phyloP scores from a whole-genome alignment of 2,888 invertebrate genomes.

The Lithodes maja region DNA sequence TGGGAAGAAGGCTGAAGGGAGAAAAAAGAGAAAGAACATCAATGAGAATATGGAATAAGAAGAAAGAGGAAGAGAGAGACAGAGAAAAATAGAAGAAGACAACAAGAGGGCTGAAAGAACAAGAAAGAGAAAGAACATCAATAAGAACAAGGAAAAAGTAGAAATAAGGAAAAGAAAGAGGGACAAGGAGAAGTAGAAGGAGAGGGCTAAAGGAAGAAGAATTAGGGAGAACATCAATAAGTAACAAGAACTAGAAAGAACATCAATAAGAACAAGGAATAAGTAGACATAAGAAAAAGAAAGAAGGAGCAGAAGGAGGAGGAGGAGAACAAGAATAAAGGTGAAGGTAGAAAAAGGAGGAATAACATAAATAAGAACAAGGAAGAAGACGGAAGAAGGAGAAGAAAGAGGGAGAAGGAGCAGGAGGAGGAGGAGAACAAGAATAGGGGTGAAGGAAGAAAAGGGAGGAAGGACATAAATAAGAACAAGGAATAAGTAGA shows the following conservation, averaged over 20 bases:
- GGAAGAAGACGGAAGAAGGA: neutral
- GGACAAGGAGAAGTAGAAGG: neutral
- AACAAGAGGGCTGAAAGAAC: neutral
- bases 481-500: neutral
- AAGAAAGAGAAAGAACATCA: neutral
- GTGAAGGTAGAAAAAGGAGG: neutral
- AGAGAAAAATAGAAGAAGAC: neutral
- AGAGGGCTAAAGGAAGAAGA: neutral
- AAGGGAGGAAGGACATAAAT: neutral
- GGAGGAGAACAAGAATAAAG: neutral
- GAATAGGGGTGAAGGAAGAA: neutral
- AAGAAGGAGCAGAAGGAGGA: neutral
- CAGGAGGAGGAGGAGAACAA: neutral
- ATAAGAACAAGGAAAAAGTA: neutral
- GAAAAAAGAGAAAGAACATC: neutral
- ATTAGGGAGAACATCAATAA: neutral
- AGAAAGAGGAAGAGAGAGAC: no score
- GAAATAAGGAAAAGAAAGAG: neutral
- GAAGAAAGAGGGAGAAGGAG: neutral
- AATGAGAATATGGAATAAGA: neutral
- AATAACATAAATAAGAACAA: no score
- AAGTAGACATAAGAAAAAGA: neutral
- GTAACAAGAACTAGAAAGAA: neutral
- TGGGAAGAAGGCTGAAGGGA: neutral
- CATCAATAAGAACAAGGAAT: neutral